phyloP scores from a whole-genome alignment of 2,113 vertebrate species.

The Channa argus region DNA sequence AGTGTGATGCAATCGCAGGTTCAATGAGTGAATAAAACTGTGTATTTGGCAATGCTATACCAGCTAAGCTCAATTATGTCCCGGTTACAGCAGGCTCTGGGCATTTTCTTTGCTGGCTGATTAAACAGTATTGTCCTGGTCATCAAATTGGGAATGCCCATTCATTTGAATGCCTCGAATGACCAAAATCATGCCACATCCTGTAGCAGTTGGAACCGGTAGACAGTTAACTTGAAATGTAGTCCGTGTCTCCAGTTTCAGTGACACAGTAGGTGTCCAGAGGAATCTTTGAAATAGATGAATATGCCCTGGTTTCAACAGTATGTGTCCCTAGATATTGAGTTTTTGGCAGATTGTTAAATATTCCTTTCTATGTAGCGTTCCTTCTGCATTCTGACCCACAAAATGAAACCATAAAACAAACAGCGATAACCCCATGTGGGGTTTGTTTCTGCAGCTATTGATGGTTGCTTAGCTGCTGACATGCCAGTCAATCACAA shows the following conservation, averaged over 20 bases:
- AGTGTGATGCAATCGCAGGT: constrained; percentile 41
- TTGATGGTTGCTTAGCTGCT: constrained; percentile 73
- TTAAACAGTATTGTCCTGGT: constrained; percentile 22
- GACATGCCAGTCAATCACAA: constrained; percentile 75
- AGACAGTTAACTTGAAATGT: constrained; percentile 64
- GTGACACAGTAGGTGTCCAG: constrained; percentile 73
- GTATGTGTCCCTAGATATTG: constrained; percentile 62
- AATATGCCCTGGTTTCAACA: constrained; percentile 78
- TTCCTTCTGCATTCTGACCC: constrained; percentile 76
- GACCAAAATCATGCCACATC: constrained; percentile 36
- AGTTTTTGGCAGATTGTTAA: constrained; percentile 78
- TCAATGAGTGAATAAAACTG: constrained; percentile 56
- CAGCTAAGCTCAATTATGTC: constrained; percentile 27
- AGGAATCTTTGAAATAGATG: constrained; percentile 76
- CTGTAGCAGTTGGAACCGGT: constrained; percentile 48
- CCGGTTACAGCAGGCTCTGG: constrained; percentile 10
- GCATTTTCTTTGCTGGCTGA: constrained; percentile 15
- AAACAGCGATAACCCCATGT: constrained; percentile 74
- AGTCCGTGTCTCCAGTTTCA: constrained; percentile 58
- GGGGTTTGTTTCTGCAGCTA: constrained; percentile 74
- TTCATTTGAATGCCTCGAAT: constrained; percentile 40
- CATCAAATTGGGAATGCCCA: constrained; percentile 46
- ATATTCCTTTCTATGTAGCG: constrained; percentile 76
- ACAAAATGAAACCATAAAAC: constrained; percentile 77
- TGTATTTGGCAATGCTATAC: constrained; percentile 39